Conservation (phyloP, 1,140 invertebrate species). For the Drosophila pallidifrons region DNA sequence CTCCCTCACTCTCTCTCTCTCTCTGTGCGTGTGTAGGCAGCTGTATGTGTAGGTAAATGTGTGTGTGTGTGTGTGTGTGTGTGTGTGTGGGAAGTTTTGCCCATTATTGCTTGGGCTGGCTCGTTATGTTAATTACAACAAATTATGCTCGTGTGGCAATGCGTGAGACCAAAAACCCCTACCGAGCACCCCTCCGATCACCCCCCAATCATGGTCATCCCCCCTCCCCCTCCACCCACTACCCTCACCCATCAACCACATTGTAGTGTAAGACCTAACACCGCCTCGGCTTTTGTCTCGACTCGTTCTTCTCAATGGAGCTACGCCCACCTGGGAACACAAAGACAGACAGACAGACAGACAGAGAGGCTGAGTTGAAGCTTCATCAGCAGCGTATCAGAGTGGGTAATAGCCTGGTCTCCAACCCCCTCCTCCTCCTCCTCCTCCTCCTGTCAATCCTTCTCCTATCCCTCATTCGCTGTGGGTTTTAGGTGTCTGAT, state of each 20-base stretch:
- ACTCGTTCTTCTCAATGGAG: neutral
- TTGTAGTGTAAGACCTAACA: neutral
- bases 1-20: neutral
- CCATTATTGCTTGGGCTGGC: conserved; percentile 77
- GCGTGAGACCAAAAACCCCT: conserved; percentile 27
- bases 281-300: neutral
- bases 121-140: conserved; percentile 84
- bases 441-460: neutral
- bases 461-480: neutral
- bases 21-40: conserved; percentile 14
- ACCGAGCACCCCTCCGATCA: neutral
- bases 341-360: neutral
- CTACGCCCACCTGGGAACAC: conserved; percentile 3
- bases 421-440: neutral
- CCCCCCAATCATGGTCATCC: neutral
- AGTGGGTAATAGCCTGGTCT: neutral
- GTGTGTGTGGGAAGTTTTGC: conserved; percentile 53
- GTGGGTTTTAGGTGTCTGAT: conserved; percentile 13
- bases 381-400: neutral
- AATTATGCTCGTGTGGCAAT: conserved; percentile 80
- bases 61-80: conserved; percentile 34
- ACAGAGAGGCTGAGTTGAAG: neutral
- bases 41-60: conserved; percentile 5
- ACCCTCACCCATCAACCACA: neutral
- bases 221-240: neutral